These are phyloP conservation scores for Mastigias papua DNA, from an alignment of 30 jellyfish, hydroid and myxozoan species.

Conservation along the genomic window DNA sequence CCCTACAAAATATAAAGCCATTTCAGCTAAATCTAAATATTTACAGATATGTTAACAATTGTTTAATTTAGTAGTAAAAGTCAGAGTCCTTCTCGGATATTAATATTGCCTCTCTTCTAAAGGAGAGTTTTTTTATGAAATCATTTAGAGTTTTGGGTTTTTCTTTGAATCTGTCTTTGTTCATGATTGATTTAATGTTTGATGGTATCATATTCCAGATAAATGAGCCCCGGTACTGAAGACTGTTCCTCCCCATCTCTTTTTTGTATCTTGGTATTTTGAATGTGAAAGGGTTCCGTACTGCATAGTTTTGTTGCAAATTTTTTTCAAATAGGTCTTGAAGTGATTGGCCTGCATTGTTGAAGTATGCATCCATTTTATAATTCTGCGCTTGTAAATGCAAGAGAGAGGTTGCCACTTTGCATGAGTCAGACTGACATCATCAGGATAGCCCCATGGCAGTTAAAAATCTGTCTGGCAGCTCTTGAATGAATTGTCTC, in stretches of 20 bases:
- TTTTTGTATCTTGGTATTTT: conserved; percentile 47
- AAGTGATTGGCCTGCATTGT: conserved; percentile 30
- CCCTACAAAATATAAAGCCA: neutral
- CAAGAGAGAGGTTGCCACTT: conserved; percentile 60
- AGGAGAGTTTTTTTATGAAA: conserved; percentile 1
- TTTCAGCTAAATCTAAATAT: conserved; percentile 17
- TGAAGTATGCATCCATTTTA: conserved; percentile 52
- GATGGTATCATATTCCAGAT: conserved; percentile 53
- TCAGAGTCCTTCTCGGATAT: conserved; percentile 22
- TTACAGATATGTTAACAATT: neutral
- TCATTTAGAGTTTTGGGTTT: conserved; percentile 21
- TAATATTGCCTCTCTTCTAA: conserved; percentile 32
- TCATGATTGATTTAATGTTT: conserved; percentile 37
- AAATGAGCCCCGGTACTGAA: conserved; percentile 42
- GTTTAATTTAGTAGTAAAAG: conserved; percentile 4
- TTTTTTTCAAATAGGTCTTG: conserved; percentile 52
- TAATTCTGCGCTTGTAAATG: conserved; percentile 52
- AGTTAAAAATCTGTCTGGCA: conserved; percentile 27
- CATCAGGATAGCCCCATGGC: conserved; percentile 32
- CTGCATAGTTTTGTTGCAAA: conserved; percentile 29
- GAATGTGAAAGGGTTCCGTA: conserved; percentile 52
- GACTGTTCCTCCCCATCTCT: conserved; percentile 24
- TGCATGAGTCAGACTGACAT: conserved; percentile 29
- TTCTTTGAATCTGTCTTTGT: conserved; percentile 45
- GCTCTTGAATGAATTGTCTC: conserved; percentile 51